phyloP scores from a whole-genome alignment of 2,797 vertebrate genomes.

The Xiphophorus birchmanni region DNA sequence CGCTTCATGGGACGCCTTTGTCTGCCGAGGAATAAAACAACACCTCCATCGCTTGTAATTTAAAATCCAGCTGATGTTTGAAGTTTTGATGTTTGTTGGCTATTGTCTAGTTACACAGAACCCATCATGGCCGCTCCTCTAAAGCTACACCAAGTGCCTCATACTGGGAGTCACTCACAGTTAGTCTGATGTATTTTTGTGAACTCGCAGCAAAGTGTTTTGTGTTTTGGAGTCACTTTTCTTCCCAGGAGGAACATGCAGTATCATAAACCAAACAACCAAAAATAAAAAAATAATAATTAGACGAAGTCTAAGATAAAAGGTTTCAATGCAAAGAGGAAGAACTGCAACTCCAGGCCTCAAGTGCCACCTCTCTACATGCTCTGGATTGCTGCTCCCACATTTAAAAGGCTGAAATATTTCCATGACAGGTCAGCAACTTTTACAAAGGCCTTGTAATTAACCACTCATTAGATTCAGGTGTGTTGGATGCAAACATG shows the following conservation, averaged over 20 bases:
- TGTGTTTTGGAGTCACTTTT: constrained; percentile 7
- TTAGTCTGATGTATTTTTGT: constrained; percentile 5
- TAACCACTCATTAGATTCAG: neutral
- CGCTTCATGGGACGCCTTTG: constrained; percentile 29
- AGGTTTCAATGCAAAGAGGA: too few relatives aligned
- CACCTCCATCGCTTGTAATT: constrained; percentile 29
- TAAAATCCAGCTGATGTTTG: constrained; percentile 26
- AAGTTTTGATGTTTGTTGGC: constrained; percentile 15
- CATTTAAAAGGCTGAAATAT: neutral
- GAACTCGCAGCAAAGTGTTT: neutral
- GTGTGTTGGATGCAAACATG: neutral
- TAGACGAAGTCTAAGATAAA: too few relatives aligned
- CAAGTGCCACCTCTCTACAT: neutral
- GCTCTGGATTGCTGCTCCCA: neutral
- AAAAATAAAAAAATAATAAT: too few relatives aligned
- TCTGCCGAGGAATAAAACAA: constrained; percentile 41
- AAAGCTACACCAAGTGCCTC: neutral
- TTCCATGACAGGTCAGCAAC: neutral
- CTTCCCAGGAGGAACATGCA: neutral
- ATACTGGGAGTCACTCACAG: neutral
- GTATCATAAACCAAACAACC: too few relatives aligned
- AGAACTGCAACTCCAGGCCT: neutral
- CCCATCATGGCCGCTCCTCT: constrained; percentile 5
- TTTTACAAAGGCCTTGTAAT: neutral
- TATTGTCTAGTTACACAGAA: constrained; percentile 25